These are phyloP conservation scores for Cebus imitator DNA, from an alignment of 2,113 vertebrate genomes.

Conservation along the genomic window DNA sequence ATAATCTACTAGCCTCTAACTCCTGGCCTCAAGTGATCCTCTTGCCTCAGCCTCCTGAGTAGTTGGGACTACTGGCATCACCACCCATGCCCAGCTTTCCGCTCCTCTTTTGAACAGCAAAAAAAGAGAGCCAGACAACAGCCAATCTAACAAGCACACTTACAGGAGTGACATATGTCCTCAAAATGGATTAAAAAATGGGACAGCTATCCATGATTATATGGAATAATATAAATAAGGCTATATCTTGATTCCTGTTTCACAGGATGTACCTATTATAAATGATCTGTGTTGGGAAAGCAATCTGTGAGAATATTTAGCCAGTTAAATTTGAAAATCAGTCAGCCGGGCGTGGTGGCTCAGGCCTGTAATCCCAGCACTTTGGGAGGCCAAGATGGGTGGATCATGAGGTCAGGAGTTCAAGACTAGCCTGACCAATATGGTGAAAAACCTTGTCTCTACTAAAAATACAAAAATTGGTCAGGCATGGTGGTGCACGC, in stretches of 20 bases:
- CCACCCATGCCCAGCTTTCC: not conserved
- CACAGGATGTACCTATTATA: not conserved
- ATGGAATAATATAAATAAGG: not conserved
- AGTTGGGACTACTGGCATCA: not conserved
- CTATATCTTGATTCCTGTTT: not conserved
- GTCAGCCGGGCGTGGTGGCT: too few species aligned
- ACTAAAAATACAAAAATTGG: too few species aligned
- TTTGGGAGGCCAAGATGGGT: too few species aligned
- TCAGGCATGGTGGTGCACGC: too few species aligned
- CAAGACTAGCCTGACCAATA: too few species aligned
- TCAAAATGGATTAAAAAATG: not conserved
- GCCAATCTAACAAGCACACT: not conserved
- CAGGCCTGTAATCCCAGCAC: too few species aligned
- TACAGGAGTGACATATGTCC: not conserved
- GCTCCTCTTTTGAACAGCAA: not conserved
- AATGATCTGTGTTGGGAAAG: not conserved
- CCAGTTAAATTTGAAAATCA: not conserved
- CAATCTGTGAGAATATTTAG: not conserved
- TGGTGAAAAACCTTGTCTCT: too few species aligned
- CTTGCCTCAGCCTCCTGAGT: too few species aligned
- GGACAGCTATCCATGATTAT: not conserved
- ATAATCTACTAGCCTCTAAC: too few species aligned
- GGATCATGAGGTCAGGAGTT: too few species aligned
- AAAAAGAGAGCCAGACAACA: not conserved
- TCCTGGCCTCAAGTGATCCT: too few species aligned